phyloP scores from a whole-genome alignment of 2,113 vertebrate genomes.

The Puffinus mauretanicus region DNA sequence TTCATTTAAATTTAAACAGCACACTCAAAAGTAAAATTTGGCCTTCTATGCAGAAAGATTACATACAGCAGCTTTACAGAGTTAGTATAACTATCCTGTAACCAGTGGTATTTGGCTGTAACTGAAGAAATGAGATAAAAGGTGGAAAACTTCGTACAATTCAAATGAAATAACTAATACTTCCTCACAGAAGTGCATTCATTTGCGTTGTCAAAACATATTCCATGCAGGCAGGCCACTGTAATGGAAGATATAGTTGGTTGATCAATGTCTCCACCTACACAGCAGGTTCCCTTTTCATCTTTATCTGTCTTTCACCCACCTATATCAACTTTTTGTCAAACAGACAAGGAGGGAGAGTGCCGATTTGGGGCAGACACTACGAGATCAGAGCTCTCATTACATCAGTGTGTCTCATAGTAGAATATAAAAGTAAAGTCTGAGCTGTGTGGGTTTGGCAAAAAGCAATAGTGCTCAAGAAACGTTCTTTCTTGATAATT shows the following conservation, averaged over 20 bases:
- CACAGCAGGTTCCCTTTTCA: not conserved
- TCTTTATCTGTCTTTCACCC: not conserved
- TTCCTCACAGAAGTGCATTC: not conserved
- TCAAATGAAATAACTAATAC: not conserved
- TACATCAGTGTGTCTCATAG: not conserved
- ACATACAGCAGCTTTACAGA: not conserved
- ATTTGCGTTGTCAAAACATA: not conserved
- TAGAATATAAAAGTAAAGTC: not conserved
- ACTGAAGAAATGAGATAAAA: not conserved
- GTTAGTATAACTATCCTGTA: not conserved
- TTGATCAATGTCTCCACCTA: not conserved
- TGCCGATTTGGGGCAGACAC: not conserved
- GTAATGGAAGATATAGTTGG: rapidly evolving
- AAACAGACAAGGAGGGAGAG: not conserved
- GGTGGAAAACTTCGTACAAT: not conserved
- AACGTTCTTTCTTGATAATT: not conserved
- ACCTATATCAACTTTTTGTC: not conserved
- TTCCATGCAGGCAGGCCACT: not conserved
- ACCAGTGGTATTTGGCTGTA: not conserved
- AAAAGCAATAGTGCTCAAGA: not conserved
- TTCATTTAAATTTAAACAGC: not conserved
- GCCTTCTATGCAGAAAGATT: not conserved
- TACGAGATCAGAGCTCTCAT: not conserved
- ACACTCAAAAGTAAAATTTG: not conserved
- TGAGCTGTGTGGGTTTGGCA: not conserved